phyloP scores from a whole-genome alignment of 2,797 vertebrate genomes.

The Bufotes viridis region DNA sequence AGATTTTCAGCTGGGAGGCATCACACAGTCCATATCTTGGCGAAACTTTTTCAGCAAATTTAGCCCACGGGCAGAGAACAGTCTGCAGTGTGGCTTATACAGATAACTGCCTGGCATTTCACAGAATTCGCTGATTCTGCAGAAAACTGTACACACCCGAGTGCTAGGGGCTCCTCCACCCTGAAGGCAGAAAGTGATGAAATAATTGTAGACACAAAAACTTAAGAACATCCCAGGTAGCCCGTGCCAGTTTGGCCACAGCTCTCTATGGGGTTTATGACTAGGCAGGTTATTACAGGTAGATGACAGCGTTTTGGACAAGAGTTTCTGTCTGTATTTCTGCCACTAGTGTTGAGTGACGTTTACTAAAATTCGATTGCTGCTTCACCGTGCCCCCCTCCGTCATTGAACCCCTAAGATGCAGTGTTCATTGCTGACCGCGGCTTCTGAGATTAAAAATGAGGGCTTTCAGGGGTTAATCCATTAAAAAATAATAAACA shows the following conservation, averaged over 20 bases:
- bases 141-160: slow-evolving; percentile 58
- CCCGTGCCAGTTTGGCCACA: neutral
- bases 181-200: slow-evolving; percentile 21
- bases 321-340: neutral
- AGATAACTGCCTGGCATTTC: slow-evolving; percentile 60
- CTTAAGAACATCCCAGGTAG: neutral
- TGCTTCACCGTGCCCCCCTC: no score
- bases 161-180: slow-evolving; percentile 46
- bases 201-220: slow-evolving; percentile 21
- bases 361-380: no score
- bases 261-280: no score
- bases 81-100: slow-evolving; percentile 46
- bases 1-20: slow-evolving; percentile 48
- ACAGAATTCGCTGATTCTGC: slow-evolving; percentile 59
- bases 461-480: no score
- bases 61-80: slow-evolving; percentile 44
- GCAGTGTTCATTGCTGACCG: no score
- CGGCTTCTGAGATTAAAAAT: no score
- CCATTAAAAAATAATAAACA: no score
- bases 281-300: neutral
- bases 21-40: slow-evolving; percentile 41
- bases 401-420: no score
- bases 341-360: no score
- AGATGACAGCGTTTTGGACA: neutral
- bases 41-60: slow-evolving; percentile 41